phyloP scores from a whole-genome alignment of 2,797 vertebrate genomes.

The Malurus leucopterus region DNA sequence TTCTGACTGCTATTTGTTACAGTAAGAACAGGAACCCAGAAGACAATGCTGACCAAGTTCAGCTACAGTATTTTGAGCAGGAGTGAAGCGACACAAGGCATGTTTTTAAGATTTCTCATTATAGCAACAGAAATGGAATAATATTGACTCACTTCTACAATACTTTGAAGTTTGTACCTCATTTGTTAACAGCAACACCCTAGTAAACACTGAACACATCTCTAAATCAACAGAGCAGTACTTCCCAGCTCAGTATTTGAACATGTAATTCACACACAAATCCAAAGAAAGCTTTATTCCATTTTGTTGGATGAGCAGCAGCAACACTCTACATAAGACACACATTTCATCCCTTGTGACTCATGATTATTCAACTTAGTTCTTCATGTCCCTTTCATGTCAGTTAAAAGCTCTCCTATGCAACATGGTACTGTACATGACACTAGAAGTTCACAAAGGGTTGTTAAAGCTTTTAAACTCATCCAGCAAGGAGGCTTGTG shows the following conservation, averaged over 20 bases:
- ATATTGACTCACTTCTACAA: background rate
- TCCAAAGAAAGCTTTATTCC: background rate
- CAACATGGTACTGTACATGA: background rate
- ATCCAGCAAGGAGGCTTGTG: background rate
- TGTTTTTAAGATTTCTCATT: background rate
- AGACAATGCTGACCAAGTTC: background rate
- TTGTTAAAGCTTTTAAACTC: background rate
- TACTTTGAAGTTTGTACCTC: background rate
- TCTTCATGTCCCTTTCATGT: background rate
- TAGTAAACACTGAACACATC: background rate
- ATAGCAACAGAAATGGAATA: background rate
- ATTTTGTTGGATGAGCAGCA: background rate
- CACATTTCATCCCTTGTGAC: background rate
- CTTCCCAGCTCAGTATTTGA: background rate
- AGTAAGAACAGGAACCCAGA: background rate
- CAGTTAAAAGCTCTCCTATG: background rate
- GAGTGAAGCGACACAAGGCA: background rate
- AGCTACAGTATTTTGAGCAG: background rate
- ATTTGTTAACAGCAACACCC: background rate
- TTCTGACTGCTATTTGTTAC: background rate
- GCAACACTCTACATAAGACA: background rate
- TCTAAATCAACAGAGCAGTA: background rate
- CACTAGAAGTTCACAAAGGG: background rate
- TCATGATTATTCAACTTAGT: background rate
- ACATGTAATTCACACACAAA: background rate